Conservation (phyloP, 2,888 invertebrate species). For the Apeira syringaria region DNA sequence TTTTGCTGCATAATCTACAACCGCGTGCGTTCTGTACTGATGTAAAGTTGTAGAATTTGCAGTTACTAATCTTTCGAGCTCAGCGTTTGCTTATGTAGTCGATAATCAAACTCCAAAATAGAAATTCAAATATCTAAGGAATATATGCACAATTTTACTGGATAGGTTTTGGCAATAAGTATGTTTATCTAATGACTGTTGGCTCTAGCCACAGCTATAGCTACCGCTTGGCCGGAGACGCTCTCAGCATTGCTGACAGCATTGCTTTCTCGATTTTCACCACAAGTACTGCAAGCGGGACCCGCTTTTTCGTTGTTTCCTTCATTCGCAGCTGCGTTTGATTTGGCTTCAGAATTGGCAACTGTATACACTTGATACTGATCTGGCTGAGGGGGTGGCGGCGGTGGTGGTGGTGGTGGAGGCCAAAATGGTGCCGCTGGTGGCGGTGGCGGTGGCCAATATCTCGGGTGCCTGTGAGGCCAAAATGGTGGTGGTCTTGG, state of each 20-base stretch:
- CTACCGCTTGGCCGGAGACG: slow-evolving; percentile 44
- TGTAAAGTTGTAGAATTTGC: too few relatives aligned
- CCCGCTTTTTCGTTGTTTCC: slow-evolving; percentile 6
- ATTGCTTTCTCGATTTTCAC: slow-evolving; percentile 22
- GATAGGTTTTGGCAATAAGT: too few relatives aligned
- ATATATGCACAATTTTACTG: too few relatives aligned
- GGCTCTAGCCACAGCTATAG: slow-evolving; percentile 45
- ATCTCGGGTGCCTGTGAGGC: slow-evolving; percentile 28
- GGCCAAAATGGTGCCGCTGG: slow-evolving; percentile 29
- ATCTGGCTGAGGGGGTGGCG: slow-evolving; percentile 7
- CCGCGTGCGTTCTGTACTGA: too few relatives aligned
- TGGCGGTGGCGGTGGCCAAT: slow-evolving; percentile 34
- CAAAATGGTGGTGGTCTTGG: slow-evolving; percentile 34
- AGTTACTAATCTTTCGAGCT: too few relatives aligned
- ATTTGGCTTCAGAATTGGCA: slow-evolving; percentile 13
- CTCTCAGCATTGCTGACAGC: slow-evolving; percentile 51
- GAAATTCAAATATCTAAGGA: too few relatives aligned
- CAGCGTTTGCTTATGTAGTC: too few relatives aligned
- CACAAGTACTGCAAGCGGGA: slow-evolving; percentile 27
- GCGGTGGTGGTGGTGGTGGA: slow-evolving; percentile 33
- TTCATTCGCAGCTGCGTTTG: background rate
- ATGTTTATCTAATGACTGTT: slow-evolving; percentile 6
- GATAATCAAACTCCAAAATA: too few relatives aligned
- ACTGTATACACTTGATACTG: slow-evolving; percentile 19
- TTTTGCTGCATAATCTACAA: too few relatives aligned